These are phyloP conservation scores for Pontoporia blainvillei DNA, from an alignment of 2,113 vertebrate genomes.

Conservation along the genomic window DNA sequence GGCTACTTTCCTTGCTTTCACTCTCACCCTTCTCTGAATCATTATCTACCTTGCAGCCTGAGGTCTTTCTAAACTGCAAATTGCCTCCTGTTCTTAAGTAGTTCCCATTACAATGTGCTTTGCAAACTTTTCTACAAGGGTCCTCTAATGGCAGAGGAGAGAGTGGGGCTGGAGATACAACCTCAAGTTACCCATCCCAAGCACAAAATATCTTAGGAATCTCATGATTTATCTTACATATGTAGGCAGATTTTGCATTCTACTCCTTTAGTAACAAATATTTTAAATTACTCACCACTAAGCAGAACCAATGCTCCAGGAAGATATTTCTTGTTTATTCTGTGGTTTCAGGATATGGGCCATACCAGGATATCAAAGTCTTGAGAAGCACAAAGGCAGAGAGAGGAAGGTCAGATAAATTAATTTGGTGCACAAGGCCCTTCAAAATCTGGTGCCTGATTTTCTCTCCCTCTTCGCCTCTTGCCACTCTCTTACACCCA, in stretches of 20 bases:
- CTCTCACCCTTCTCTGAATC: not conserved
- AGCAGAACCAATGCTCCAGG: not conserved
- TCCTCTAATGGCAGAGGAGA: not conserved
- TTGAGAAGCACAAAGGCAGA: slow-evolving; percentile 13
- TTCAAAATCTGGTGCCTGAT: not conserved
- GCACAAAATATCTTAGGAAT: not conserved
- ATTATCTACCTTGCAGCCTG: not conserved
- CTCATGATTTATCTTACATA: not conserved
- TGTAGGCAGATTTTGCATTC: not conserved
- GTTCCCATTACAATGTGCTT: not conserved
- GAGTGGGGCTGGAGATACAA: not conserved
- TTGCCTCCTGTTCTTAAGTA: not conserved
- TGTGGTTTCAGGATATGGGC: not conserved
- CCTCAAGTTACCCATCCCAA: not conserved
- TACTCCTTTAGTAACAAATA: slow-evolving; percentile 11
- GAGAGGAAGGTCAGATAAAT: not conserved
- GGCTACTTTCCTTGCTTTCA: not conserved
- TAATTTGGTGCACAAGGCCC: not conserved
- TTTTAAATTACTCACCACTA: slow-evolving; percentile 32
- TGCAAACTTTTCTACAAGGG: not conserved
- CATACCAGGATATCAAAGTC: not conserved
- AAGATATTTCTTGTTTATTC: slow-evolving; percentile 35
- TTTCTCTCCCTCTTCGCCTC: not conserved
- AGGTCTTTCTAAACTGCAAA: not conserved
- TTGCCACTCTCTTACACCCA: rapidly evolving